These are phyloP conservation scores for Holothuria leucospilota DNA, from an alignment of 53 echinoderm and acorn worm genomes.

Conservation along the genomic window DNA sequence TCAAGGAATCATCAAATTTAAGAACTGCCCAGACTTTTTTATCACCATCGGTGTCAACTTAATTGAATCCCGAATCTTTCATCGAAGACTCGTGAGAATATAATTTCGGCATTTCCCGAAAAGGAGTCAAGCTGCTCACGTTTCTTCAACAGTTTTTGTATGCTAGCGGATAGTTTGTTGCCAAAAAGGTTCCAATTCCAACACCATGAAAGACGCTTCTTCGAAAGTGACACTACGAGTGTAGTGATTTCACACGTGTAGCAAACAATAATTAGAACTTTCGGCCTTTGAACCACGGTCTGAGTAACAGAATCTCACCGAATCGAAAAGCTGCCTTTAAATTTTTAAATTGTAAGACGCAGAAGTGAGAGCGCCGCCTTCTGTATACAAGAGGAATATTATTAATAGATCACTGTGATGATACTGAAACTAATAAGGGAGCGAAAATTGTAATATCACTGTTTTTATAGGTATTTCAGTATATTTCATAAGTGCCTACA, in stretches of 20 bases:
- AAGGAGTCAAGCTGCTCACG: slow-evolving; percentile 44
- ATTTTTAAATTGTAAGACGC: no score
- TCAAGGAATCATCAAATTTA: slow-evolving; percentile 46
- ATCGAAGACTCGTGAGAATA: slow-evolving; percentile 51
- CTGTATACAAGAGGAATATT: no score
- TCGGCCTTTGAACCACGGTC: slow-evolving; percentile 41
- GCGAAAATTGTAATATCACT: no score
- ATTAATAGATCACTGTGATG: no score
- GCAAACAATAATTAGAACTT: slow-evolving; percentile 45
- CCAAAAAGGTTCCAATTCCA: slow-evolving; percentile 39
- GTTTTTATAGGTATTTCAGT: no score
- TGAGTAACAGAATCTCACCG: not conserved
- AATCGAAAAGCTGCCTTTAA: no score
- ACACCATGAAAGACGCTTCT: slow-evolving; percentile 42
- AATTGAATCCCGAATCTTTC: slow-evolving; percentile 44
- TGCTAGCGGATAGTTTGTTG: slow-evolving; percentile 39
- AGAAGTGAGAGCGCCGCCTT: no score
- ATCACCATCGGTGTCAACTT: slow-evolving; percentile 41
- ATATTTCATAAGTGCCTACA: no score
- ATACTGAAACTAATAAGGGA: no score
- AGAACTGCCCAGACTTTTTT: slow-evolving; percentile 43
- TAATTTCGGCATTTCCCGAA: slow-evolving; percentile 33
- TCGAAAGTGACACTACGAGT: slow-evolving; percentile 17
- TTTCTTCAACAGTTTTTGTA: slow-evolving; percentile 41
- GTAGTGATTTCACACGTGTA: slow-evolving; percentile 50